Conservation (phyloP, 92 coral and sea anemone genomes). For the Phenganax marumi region DNA sequence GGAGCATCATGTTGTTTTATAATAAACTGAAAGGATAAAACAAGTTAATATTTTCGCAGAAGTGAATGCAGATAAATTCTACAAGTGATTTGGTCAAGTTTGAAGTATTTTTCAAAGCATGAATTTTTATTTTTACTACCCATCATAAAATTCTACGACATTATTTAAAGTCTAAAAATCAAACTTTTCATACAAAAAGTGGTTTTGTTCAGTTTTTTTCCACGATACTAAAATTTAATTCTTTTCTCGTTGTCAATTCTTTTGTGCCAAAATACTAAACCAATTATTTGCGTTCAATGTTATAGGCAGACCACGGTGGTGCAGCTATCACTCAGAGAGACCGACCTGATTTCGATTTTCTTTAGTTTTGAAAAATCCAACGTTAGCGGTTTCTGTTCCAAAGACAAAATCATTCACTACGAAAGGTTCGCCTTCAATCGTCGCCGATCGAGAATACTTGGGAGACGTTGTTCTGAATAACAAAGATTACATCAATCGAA, state of each 20-base stretch:
- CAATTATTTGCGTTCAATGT: too few species aligned
- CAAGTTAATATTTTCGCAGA: background rate
- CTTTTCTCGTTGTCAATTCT: background rate
- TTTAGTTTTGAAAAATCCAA: constrained; percentile 73
- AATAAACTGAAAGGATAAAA: constrained; percentile 65
- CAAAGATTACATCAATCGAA: background rate
- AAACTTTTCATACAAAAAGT: too few species aligned
- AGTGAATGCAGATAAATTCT: too few species aligned
- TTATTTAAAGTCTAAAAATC: too few species aligned
- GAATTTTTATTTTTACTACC: too few species aligned
- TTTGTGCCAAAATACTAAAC: too few species aligned
- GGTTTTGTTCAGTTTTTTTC: too few species aligned
- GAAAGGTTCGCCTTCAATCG: constrained; percentile 84
- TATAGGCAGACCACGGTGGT: too few species aligned
- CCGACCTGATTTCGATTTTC: constrained; percentile 67
- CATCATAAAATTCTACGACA: too few species aligned
- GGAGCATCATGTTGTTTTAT: constrained; percentile 81
- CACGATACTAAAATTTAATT: background rate
- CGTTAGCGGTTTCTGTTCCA: constrained; percentile 79
- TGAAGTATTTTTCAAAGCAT: too few species aligned
- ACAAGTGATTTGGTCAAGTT: too few species aligned
- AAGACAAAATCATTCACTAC: constrained; percentile 81
- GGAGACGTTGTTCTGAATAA: constrained; percentile 51
- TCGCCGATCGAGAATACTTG: constrained; percentile 77
- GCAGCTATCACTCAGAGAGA: background rate